These are phyloP conservation scores for Dryoscopus gambensis DNA, from an alignment of 2,113 vertebrate genomes.

Conservation along the genomic window DNA sequence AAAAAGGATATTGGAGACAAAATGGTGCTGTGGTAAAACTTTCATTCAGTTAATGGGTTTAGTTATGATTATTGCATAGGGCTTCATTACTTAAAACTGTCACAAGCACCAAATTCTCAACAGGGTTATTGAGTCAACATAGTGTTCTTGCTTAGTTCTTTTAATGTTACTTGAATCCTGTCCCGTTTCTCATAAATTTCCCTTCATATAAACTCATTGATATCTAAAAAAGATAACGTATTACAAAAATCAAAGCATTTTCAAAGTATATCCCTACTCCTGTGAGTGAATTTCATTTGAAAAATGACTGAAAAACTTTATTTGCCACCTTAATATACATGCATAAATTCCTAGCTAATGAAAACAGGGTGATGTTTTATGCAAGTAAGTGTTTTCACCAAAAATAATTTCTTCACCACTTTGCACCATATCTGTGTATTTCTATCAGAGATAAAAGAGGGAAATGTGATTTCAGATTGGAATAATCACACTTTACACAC, in stretches of 20 bases:
- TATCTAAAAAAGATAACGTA: not conserved
- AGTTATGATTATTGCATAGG: slow-evolving; percentile 10
- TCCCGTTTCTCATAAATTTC: not conserved
- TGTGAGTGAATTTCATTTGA: not conserved
- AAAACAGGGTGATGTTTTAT: not conserved
- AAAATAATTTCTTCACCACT: not conserved
- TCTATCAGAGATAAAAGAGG: not conserved
- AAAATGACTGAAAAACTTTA: not conserved
- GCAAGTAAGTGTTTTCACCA: not conserved
- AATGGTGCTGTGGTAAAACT: not conserved
- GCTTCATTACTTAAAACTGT: not conserved
- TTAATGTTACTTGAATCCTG: not conserved
- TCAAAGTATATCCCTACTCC: not conserved
- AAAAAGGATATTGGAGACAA: not conserved
- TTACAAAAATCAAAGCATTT: not conserved
- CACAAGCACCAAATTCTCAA: not conserved
- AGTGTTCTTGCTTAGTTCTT: not conserved
- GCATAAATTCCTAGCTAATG: not conserved
- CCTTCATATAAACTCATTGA: not conserved
- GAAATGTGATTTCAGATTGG: not conserved
- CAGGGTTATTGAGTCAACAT: not conserved
- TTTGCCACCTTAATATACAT: not conserved
- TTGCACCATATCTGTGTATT: rapidly evolving
- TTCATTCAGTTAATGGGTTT: slow-evolving; percentile 4
- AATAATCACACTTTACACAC: not conserved